Conservation (phyloP, 2,888 invertebrate species). For the Acanthosepion lycidas region DNA sequence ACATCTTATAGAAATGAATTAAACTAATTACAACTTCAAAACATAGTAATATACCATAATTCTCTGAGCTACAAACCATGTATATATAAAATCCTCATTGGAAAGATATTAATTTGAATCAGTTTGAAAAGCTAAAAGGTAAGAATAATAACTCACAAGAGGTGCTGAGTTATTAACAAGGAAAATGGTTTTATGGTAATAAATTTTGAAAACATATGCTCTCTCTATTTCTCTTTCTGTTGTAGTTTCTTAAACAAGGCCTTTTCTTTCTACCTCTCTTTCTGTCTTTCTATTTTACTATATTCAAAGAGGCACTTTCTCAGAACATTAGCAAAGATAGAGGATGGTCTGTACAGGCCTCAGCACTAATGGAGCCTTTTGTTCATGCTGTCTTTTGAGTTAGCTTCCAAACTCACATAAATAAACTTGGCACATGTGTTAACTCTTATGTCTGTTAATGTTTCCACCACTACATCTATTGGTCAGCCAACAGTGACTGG, state of each 20-base stretch:
- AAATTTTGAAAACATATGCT: no score
- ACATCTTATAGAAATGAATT: no score
- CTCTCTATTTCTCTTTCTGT: not conserved
- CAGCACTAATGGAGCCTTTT: not conserved
- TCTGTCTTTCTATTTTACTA: not conserved
- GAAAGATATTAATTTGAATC: no score
- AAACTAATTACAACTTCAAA: no score
- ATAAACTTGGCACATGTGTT: not conserved
- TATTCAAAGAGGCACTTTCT: not conserved
- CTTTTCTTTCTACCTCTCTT: not conserved
- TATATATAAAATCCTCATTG: no score
- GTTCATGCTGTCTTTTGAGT: not conserved
- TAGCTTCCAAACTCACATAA: not conserved
- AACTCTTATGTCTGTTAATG: not conserved
- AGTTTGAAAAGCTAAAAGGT: no score
- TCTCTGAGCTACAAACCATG: no score
- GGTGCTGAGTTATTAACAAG: no score
- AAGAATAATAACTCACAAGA: no score
- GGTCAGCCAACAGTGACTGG: not conserved
- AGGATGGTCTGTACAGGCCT: not conserved
- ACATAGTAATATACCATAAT: no score
- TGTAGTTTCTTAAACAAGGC: not conserved
- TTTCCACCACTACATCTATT: not conserved
- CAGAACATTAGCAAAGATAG: not conserved
- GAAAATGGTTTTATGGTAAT: no score